These are phyloP conservation scores for Selenia dentaria DNA, from an alignment of 2,888 invertebrate genomes.

Conservation along the genomic window DNA sequence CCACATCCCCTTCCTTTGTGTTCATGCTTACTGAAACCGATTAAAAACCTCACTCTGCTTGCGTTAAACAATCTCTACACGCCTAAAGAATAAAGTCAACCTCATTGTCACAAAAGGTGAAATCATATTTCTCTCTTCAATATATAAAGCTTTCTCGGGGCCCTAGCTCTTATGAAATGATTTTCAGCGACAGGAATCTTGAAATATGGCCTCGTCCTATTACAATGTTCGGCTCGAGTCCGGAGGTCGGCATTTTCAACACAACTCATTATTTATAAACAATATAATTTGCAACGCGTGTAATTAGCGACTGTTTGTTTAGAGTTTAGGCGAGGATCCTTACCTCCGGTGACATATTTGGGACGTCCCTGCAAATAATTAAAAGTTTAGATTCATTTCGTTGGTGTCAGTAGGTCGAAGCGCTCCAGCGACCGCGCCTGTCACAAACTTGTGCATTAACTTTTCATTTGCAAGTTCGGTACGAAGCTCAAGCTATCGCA, in stretches of 20 bases:
- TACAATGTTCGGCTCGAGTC: background rate
- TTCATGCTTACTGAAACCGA: slow-evolving; percentile 38
- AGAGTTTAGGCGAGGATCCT: slow-evolving; percentile 26
- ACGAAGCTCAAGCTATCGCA: slow-evolving; percentile 57
- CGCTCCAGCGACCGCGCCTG: slow-evolving; percentile 59
- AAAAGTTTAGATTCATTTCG: slow-evolving; percentile 68
- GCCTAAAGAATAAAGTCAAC: slow-evolving; percentile 38
- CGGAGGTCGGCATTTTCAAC: slow-evolving; percentile 13
- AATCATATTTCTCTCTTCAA: slow-evolving; percentile 45
- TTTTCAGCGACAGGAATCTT: slow-evolving; percentile 45
- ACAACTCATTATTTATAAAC: slow-evolving; percentile 24
- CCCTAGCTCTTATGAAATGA: slow-evolving; percentile 53
- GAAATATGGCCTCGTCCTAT: slow-evolving; percentile 23
- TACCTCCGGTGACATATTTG: slow-evolving; percentile 48
- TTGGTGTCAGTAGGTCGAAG: slow-evolving; percentile 56
- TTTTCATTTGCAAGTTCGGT: slow-evolving; percentile 77
- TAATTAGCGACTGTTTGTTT: slow-evolving; percentile 33
- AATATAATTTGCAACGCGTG: slow-evolving; percentile 24
- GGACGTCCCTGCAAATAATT: slow-evolving; percentile 61
- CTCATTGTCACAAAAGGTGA: slow-evolving; percentile 31
- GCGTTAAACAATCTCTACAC: slow-evolving; percentile 42
- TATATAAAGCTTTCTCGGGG: slow-evolving; percentile 35
- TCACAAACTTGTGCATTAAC: slow-evolving; percentile 74
- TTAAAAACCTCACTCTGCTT: slow-evolving; percentile 39
- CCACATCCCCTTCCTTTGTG: slow-evolving; percentile 35